phyloP scores from a whole-genome alignment of 2,797 vertebrate species.

The Sarcophilus harrisii region DNA sequence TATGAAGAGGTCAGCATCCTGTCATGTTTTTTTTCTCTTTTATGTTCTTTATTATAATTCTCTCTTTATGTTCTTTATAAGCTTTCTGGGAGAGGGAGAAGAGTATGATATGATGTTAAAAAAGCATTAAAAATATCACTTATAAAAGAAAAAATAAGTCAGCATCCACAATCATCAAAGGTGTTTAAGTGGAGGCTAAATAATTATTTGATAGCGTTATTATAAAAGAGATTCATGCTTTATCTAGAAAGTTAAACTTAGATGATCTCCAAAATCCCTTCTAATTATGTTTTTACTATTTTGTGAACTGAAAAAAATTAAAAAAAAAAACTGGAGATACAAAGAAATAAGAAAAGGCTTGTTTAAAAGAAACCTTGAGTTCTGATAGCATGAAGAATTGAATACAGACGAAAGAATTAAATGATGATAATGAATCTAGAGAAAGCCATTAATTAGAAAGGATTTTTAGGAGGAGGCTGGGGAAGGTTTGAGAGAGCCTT shows the following conservation, averaged over 20 bases:
- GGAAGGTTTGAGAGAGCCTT: not conserved
- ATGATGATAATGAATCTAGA: not conserved
- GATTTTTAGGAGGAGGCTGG: not conserved
- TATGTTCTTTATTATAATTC: not conserved
- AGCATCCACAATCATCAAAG: not conserved
- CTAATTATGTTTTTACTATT: not conserved
- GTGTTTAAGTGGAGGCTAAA: not conserved
- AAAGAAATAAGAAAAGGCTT: not conserved
- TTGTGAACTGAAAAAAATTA: not conserved
- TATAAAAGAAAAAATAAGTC: not conserved
- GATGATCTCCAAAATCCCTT: not conserved
- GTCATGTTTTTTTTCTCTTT: not conserved
- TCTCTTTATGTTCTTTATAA: not conserved
- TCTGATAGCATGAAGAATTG: not conserved
- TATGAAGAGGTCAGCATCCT: not conserved
- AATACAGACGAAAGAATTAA: not conserved
- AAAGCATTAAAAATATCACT: not conserved
- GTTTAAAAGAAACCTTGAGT: not conserved
- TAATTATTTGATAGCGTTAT: not conserved
- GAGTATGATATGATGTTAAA: not conserved
- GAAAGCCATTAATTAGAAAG: not conserved
- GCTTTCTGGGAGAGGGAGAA: not conserved
- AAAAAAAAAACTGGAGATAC: not conserved
- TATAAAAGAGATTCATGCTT: not conserved
- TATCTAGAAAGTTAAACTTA: not conserved